Conservation (phyloP, 2,113 vertebrate genomes). For the Drymodes brunneopygia region DNA sequence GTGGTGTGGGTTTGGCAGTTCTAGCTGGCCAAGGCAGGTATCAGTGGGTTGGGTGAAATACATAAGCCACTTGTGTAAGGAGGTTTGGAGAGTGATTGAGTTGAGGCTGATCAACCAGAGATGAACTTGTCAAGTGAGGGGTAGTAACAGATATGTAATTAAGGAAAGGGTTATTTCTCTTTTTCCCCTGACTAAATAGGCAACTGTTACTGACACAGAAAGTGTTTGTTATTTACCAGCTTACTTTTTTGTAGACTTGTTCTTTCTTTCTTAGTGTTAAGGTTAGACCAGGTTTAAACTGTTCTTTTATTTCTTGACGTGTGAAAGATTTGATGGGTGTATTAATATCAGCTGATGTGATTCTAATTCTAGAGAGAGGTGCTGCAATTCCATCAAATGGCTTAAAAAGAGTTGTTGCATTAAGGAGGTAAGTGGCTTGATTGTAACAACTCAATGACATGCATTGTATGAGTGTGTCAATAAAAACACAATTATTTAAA, state of each 20-base stretch:
- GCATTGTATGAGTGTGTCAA: not conserved
- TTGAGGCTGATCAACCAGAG: not conserved
- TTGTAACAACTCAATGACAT: not conserved
- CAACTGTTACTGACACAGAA: not conserved
- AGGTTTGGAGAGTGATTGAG: not conserved
- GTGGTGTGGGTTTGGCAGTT: not conserved
- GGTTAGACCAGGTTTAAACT: not conserved
- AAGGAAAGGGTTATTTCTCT: not conserved
- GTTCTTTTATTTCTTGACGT: not conserved
- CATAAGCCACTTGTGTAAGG: not conserved
- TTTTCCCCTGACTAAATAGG: not conserved
- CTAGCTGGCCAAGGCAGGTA: not conserved
- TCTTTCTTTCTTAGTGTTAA: not conserved
- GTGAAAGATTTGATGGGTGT: accelerated
- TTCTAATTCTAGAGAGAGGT: not conserved
- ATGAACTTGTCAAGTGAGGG: not conserved
- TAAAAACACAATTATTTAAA: not conserved
- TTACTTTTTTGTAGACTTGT: not conserved
- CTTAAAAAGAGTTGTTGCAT: not conserved
- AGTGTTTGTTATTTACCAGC: not conserved
- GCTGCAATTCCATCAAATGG: not conserved
- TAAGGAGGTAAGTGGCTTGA: not conserved
- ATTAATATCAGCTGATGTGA: not conserved
- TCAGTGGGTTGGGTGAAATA: not conserved
- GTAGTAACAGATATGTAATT: not conserved